phyloP scores from a whole-genome alignment of 2,888 invertebrate species.

The Chalcosyrphus nemorum region DNA sequence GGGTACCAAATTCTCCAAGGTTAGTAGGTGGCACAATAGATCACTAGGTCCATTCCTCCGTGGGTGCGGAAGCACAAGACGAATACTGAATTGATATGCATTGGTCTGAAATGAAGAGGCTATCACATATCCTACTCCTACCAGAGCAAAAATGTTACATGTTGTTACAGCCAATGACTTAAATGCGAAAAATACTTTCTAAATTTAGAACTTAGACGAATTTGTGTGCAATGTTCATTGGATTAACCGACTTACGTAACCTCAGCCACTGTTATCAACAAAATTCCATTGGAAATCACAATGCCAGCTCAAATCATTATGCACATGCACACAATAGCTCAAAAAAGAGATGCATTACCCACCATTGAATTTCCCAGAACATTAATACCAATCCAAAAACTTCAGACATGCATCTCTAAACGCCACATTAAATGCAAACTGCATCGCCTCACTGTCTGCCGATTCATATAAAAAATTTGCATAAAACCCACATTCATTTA shows the following conservation, averaged over 20 bases:
- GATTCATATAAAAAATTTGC: background rate
- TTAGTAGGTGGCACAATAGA: no score
- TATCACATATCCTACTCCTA: no score
- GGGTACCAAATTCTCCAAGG: no score
- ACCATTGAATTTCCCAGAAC: background rate
- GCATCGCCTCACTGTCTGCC: conserved; percentile 22
- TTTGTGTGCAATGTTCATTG: background rate
- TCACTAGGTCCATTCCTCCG: no score
- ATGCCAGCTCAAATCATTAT: background rate
- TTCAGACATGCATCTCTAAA: background rate
- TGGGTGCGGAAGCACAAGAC: no score
- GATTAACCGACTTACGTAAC: background rate
- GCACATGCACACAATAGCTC: background rate
- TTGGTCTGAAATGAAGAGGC: no score
- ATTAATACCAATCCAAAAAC: background rate
- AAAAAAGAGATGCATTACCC: background rate
- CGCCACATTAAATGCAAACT: background rate
- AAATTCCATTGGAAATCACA: background rate
- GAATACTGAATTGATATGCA: no score
- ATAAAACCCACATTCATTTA: conserved; percentile 3
- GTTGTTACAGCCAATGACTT: no score
- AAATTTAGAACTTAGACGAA: no score
- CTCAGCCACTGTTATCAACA: no score
- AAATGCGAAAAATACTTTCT: no score
- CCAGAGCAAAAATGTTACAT: no score